Base-by-base conservation (phyloP, 2,113 vertebrate species). In the Orthonyx spaldingii region DNA sequence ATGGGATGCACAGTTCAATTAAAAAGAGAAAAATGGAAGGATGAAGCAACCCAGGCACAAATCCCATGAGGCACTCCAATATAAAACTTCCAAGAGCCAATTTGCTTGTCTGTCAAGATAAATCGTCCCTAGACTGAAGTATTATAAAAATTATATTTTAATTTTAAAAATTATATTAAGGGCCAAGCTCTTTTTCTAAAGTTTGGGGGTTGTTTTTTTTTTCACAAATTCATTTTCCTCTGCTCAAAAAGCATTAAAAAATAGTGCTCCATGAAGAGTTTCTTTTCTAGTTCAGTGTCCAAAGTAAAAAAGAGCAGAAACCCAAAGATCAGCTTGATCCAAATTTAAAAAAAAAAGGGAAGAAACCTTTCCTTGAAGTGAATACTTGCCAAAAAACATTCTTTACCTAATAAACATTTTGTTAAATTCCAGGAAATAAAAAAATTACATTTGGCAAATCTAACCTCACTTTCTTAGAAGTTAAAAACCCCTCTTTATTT, bases 341-440 rank as follows among this genome's bases (percentile, higher is more conserved):
- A 92, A 94, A 74, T 65, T 42, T 2, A 56, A 66, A 72, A 72
- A 60, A 50, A 4, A 87, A 53, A 59, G 7, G 9, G n/a, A 28
- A 9, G 19, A 66, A 57, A 13, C 13, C 26, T 59, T 60, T 88
- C 26, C 22, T 84, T 77, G 13, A 82, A 84, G 60, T 41, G 19
- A 82, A 87, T 72, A 68, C 10, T 32, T 52, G 56, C 72, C 84
- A 89, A 64, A 94, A 93, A 89, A 28, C 23, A 30, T 89, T 94
- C 56, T 75, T 93, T 84, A 82, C 61, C 53, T 90, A 91, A 87
- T 71, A 91, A 87, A 70, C 5, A 68, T 91, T 93, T 87, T 85
- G 26, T 60, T 84, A 84, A 81, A 94, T 91, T 91, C 81, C 72
- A 96, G 69, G 87, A 96, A 95, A 84, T 52, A 72, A 90, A 90